Evolutionary conservation across 2,113 vertebrate species (phyloP).

Genomic region (Pelecanus crispus): DNA sequence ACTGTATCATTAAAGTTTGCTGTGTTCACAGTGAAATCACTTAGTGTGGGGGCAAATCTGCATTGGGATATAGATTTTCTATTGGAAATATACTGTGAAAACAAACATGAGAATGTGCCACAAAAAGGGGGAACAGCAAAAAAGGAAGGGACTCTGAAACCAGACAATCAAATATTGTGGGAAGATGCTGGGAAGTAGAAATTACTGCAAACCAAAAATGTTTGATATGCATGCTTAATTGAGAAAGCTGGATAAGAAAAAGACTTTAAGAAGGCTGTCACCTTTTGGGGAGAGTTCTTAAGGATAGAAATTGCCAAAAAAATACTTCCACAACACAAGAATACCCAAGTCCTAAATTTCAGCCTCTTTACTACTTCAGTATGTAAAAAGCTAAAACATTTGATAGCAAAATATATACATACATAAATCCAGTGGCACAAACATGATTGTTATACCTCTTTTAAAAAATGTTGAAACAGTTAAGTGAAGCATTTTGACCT

Average conservation of each 20-base stretch:
- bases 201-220: not conserved
- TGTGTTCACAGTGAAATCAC: not conserved
- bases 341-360: not conserved
- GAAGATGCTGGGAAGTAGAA: not conserved
- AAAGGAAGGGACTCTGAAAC: slow-evolving; percentile 24
- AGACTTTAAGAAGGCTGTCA: not conserved
- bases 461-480: not conserved
- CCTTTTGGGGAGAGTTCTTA: not conserved
- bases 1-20: not conserved
- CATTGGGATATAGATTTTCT: not conserved
- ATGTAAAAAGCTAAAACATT: not conserved
- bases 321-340: not conserved
- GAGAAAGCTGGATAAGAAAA: not conserved
- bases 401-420: not conserved
- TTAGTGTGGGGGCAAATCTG: not conserved
- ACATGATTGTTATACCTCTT: not conserved
- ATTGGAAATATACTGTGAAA: not conserved
- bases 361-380: not conserved
- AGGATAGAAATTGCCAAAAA: not conserved
- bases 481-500: not conserved
- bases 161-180: not conserved
- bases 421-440: not conserved
- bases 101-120: not conserved
- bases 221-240: not conserved
- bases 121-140: not conserved